Conservation (phyloP, 2,113 vertebrate species). For the Oryctolagus cuniculus region mOryCun1.1 NC_091442.1:43483001-43483500, state of each 20-base stretch:
- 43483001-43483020: neutral
- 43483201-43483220: neutral
- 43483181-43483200: neutral
- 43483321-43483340: neutral
- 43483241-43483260: neutral
- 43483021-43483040: neutral
- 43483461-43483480: neutral
- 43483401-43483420: neutral
- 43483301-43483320: too few species aligned
- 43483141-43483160: neutral
- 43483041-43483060: neutral
- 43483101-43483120: neutral
- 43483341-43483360: neutral
- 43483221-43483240: neutral
- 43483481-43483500: neutral
- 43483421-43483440: neutral
- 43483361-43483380: neutral
- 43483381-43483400: neutral
- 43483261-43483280: neutral
- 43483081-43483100: neutral
- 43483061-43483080: neutral
- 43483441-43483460: neutral
- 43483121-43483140: neutral
- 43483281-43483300: neutral
- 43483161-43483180: neutral